A percentile compares a stretch with the other conserved stretches of the same genome.
Conservation (phyloP, 2,797 vertebrate genomes). For the Columba guinea region DNA sequence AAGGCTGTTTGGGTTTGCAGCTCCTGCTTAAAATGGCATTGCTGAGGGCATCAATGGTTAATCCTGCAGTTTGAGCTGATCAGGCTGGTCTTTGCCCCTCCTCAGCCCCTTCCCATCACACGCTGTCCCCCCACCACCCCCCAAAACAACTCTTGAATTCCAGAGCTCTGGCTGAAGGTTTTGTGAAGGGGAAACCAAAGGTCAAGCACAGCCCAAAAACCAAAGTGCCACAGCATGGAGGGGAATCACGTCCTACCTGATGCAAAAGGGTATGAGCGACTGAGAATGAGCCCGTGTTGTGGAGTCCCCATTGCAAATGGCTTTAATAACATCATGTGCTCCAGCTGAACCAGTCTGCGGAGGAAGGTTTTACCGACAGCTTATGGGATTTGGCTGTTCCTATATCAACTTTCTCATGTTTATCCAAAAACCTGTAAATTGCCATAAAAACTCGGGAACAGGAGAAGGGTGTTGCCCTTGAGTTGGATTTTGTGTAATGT, state of each 20-base stretch:
- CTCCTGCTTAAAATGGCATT: not conserved
- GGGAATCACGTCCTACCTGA: not conserved
- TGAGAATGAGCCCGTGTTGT: fast-evolving
- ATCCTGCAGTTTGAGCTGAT: not conserved
- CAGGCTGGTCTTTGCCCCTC: not conserved
- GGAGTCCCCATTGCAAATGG: fast-evolving
- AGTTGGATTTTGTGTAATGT: not conserved
- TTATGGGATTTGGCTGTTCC: not conserved
- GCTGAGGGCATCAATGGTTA: fast-evolving
- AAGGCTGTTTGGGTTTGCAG: not conserved
- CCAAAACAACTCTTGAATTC: not conserved
- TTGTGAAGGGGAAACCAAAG: not conserved
- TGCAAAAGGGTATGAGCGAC: not conserved
- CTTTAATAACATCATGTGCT: not conserved
- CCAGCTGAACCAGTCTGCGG: not conserved
- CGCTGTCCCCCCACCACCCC: fast-evolving
- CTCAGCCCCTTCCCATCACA: not conserved
- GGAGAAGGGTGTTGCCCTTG: constrained; percentile 18
- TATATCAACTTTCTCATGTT: not conserved
- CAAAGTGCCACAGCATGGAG: fast-evolving
- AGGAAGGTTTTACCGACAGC: not conserved
- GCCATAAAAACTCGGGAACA: not conserved
- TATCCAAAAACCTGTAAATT: not conserved
- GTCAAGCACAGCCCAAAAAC: not conserved
- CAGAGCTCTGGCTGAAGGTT: not conserved